phyloP scores from a whole-genome alignment of 2,113 vertebrate species.

The Otus sunia region DNA sequence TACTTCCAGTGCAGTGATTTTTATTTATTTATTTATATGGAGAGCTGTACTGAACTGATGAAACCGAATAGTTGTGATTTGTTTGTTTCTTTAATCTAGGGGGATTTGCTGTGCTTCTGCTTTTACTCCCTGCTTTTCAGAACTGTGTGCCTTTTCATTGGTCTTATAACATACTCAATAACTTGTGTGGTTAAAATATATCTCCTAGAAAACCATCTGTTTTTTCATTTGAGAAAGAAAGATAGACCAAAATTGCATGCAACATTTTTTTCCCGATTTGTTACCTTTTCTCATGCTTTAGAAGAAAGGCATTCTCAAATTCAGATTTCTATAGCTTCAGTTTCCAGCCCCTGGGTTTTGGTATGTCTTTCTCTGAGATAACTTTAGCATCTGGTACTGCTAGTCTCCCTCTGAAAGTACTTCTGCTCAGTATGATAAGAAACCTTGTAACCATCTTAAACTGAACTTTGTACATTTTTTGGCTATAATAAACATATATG shows the following conservation, averaged over 20 bases:
- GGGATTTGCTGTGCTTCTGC: neutral
- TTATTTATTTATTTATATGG: neutral
- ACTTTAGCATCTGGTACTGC: neutral
- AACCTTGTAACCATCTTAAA: neutral
- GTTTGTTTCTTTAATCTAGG: neutral
- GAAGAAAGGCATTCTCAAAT: neutral
- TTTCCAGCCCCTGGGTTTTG: neutral
- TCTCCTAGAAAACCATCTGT: neutral
- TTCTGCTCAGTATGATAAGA: neutral
- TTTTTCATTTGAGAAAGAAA: neutral
- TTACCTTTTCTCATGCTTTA: neutral
- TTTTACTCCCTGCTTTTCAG: neutral
- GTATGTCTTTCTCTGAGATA: neutral
- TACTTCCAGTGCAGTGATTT: neutral
- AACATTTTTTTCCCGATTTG: neutral
- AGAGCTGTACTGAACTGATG: neutral
- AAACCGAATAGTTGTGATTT: neutral
- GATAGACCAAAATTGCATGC: neutral
- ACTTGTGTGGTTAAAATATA: neutral
- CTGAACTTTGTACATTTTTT: neutral
- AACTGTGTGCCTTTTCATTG: neutral
- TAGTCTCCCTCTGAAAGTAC: neutral
- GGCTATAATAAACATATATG: neutral
- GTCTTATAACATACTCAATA: neutral
- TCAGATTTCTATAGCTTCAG: neutral